These are phyloP conservation scores for Tridacna gigas DNA, from an alignment of 2,888 invertebrate genomes.

Conservation along the genomic window DNA sequence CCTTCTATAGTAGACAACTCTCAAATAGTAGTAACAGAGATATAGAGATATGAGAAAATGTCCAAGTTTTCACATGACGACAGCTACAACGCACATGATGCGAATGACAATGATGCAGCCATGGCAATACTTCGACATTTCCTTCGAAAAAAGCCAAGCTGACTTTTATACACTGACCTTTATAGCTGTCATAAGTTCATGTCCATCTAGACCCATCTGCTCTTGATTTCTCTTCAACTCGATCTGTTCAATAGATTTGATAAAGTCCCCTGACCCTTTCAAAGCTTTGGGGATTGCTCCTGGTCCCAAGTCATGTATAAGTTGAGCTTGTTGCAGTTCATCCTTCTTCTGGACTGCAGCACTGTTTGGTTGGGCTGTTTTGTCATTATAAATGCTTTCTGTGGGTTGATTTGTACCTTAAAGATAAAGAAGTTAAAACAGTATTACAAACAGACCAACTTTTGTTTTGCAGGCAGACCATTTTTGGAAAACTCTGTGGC, in stretches of 20 bases:
- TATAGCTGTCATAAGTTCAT: slow-evolving; percentile 64
- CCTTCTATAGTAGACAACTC: too few species aligned
- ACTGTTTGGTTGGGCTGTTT: not conserved
- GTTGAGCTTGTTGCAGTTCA: not conserved
- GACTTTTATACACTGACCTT: slow-evolving; percentile 67
- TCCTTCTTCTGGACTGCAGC: not conserved
- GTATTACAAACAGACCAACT: too few species aligned
- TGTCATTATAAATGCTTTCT: not conserved
- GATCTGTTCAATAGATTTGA: slow-evolving; percentile 68
- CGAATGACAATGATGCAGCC: too few species aligned
- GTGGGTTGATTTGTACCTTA: not conserved
- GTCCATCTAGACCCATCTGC: slow-evolving; percentile 68
- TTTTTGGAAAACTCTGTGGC: too few species aligned
- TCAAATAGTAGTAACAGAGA: too few species aligned
- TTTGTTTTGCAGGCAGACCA: too few species aligned
- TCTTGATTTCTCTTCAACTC: slow-evolving; percentile 66
- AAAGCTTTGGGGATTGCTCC: slow-evolving; percentile 13
- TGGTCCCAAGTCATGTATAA: not conserved
- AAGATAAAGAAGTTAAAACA: too few species aligned
- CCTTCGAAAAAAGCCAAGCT: too few species aligned
- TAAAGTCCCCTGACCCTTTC: slow-evolving; percentile 51
- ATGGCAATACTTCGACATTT: too few species aligned
- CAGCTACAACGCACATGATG: too few species aligned
- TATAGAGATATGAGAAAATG: too few species aligned
- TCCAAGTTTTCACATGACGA: too few species aligned